A percentile compares a stretch with the other conserved stretches of the same genome.
Evolutionary conservation across 2,113 vertebrate species (phyloP).

Genomic region (Channa maculata): DNA sequence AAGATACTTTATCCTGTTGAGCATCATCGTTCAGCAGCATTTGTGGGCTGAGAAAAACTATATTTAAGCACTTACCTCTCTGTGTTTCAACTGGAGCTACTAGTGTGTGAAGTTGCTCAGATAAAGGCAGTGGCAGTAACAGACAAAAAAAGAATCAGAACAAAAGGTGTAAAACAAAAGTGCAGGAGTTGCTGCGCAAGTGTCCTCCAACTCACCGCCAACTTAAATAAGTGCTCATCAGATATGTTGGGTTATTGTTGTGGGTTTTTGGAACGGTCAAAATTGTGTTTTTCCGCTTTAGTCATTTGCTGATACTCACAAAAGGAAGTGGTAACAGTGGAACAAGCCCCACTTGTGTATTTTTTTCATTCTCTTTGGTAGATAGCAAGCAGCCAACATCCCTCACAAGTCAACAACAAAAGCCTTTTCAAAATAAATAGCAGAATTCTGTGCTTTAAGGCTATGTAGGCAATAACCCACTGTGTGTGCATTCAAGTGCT

Average conservation of each 20-base stretch:
- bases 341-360: constrained; percentile 23
- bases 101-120: not conserved
- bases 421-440: constrained; percentile 38
- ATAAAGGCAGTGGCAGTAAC: not conserved
- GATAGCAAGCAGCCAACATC: constrained; percentile 32
- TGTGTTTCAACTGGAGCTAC: not conserved
- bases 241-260: constrained; percentile 6
- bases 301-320: constrained; percentile 28
- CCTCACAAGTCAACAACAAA: constrained; percentile 46
- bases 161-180: not conserved
- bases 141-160: not conserved
- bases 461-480: constrained; percentile 34
- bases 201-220: constrained; percentile 24
- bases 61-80: not conserved
- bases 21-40: not conserved
- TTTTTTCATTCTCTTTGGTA: constrained; percentile 33
- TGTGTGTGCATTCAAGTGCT: constrained; percentile 56
- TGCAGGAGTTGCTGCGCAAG: not conserved
- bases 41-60: constrained; percentile 1
- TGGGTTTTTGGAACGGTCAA: constrained; percentile 18
- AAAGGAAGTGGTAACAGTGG: constrained; percentile 36
- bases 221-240: constrained; percentile 13
- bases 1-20: not conserved
- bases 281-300: constrained; percentile 19
- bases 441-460: constrained; percentile 44